A percentile compares a stretch with the other conserved stretches of the same genome.
Conservation (phyloP, 2,888 invertebrate species). For the Stenodema calcarata region DNA sequence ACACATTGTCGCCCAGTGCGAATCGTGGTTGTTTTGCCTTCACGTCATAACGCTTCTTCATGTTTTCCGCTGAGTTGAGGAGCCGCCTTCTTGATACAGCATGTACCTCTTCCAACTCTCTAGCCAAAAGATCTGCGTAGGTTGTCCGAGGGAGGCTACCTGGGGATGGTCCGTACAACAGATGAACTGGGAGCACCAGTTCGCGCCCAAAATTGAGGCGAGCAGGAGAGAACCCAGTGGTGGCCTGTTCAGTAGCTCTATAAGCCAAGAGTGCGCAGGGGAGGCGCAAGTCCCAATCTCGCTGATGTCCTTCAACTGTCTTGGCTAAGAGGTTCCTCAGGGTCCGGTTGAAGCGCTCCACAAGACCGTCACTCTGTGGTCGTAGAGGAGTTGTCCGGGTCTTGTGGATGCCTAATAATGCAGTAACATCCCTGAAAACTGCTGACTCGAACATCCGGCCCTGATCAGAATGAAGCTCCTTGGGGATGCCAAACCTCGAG, state of each 20-base stretch:
- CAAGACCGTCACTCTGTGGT: constrained; percentile 53
- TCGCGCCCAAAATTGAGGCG: too few species aligned
- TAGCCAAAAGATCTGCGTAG: too few species aligned
- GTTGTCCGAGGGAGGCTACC: too few species aligned
- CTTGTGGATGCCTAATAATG: neutral
- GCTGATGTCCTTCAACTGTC: neutral
- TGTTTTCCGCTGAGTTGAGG: too few species aligned
- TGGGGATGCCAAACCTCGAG: neutral
- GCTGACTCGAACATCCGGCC: neutral
- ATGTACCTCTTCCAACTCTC: too few species aligned
- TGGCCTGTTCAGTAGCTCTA: neutral
- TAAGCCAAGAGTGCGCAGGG: neutral
- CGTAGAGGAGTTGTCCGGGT: neutral
- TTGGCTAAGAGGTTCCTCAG: neutral
- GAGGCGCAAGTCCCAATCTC: neutral
- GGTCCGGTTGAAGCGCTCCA: constrained; percentile 55
- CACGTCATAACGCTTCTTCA: too few species aligned
- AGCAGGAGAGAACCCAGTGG: too few species aligned
- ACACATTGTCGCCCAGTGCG: too few species aligned
- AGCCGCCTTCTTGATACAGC: too few species aligned
- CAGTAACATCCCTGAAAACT: neutral
- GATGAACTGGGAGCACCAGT: too few species aligned
- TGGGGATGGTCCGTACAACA: too few species aligned
- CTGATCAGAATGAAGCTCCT: neutral
- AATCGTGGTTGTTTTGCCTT: too few species aligned